These are phyloP conservation scores for Pristionchus pacificus DNA, from an alignment of 1,140 invertebrate species.

Conservation along the genomic window DNA sequence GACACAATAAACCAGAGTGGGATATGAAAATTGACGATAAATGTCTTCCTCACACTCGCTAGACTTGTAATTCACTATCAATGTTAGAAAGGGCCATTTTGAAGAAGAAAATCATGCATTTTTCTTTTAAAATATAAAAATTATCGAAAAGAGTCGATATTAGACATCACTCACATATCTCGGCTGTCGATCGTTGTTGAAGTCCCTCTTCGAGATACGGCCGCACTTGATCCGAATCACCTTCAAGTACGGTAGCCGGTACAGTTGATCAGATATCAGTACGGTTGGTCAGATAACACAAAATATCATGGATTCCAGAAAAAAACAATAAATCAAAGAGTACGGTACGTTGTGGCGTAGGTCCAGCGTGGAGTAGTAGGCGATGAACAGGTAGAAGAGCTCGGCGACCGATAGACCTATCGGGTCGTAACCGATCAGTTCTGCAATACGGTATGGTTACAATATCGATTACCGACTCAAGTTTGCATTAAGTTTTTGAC, in stretches of 20 bases:
- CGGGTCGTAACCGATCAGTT: background rate
- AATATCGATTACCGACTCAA: too few species aligned
- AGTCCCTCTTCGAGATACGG: background rate
- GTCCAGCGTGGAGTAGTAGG: background rate
- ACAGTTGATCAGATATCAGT: background rate
- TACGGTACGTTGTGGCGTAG: background rate
- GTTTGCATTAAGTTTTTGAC: too few species aligned
- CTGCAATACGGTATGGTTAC: background rate
- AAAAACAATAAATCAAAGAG: background rate
- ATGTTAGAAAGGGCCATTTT: too few species aligned
- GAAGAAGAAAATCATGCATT: too few species aligned
- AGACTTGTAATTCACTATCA: too few species aligned
- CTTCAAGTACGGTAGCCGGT: background rate
- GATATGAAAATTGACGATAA: too few species aligned
- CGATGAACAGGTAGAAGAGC: background rate
- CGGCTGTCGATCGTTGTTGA: background rate
- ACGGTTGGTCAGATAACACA: background rate
- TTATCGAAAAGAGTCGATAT: too few species aligned
- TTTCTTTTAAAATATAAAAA: too few species aligned
- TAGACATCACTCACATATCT: too few species aligned
- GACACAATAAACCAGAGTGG: too few species aligned
- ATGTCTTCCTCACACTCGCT: too few species aligned
- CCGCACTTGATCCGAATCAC: background rate
- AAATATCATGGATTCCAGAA: background rate
- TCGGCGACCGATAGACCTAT: background rate